These are phyloP conservation scores for Ormyrus nitidulus DNA, from an alignment of 2,888 invertebrate genomes.

Conservation along the genomic window DNA sequence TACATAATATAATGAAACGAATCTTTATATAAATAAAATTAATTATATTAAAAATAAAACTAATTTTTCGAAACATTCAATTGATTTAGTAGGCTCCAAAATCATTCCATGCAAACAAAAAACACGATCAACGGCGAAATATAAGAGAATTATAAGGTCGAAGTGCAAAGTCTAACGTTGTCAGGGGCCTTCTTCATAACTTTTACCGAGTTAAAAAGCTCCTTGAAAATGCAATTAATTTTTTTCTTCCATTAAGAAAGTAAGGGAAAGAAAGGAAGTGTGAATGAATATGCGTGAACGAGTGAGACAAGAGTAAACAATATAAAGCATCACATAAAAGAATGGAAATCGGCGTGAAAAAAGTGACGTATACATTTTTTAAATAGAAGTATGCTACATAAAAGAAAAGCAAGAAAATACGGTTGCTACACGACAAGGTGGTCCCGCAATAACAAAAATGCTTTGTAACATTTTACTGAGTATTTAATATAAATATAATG, in stretches of 20 bases:
- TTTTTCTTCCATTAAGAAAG: constrained; percentile 57
- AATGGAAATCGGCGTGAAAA: constrained; percentile 58
- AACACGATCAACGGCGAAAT: constrained; percentile 29
- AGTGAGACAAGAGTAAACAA: constrained; percentile 45
- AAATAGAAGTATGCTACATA: constrained; percentile 63
- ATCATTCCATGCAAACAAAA: constrained; percentile 52
- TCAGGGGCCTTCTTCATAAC: constrained; percentile 22
- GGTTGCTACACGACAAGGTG: constrained; percentile 63
- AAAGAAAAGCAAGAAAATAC: constrained; percentile 61
- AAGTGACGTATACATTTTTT: constrained; percentile 66
- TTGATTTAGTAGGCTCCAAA: constrained; percentile 52
- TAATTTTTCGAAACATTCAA: constrained; percentile 41
- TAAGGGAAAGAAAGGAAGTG: constrained; percentile 44
- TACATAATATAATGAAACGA: constrained; percentile 49
- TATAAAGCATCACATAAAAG: constrained; percentile 58
- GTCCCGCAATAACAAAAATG: constrained; percentile 53
- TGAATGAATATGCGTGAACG: constrained; percentile 33
- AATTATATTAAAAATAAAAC: constrained; percentile 49
- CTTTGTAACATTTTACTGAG: constrained; percentile 32
- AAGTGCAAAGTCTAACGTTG: constrained; percentile 51
- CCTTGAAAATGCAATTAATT: constrained; percentile 54
- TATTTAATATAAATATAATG: constrained; percentile 27
- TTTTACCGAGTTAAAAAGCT: constrained; percentile 35
- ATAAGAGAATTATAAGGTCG: constrained; percentile 38
- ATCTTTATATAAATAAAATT: constrained; percentile 55